Base-by-base conservation (phyloP, 2,888 invertebrate species). In the Tenthredo distinguenda region DNA sequence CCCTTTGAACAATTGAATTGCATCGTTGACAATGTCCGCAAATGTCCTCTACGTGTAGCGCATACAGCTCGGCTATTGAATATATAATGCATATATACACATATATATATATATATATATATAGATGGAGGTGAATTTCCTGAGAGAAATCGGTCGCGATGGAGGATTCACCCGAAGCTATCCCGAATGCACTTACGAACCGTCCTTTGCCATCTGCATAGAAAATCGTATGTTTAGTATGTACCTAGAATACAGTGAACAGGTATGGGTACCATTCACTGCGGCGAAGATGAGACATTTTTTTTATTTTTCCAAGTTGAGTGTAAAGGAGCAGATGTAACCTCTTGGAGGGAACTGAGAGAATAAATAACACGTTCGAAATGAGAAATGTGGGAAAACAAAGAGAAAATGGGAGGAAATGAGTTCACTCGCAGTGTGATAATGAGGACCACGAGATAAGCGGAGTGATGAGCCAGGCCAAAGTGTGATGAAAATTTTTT, bases 171-270 rank as follows among this genome's bases (percentile, higher is more conserved):
- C 10, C 72, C 43, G 21, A 43, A 43, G 43, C 26, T 74, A 71
- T 68, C 7, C 68, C 18, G 68, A 43, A 74, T 74, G 72, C 72
- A 74, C 43, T 72, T 72, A 40, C 72, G 43, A 74, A 43, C 43
- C 43, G 72, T 74, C 72, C 26, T 18, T 5, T 43, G 34, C 34
- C 34, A 68, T 68, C 18, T 68, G 31, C 18, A 68, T 68, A 68
- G 15, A 68, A 68, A 68, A 68, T 68, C 18, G 31, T 68, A 68
- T 31, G 15, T 10, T 68, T 12, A 18, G 68, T 68, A 15, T 5
- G 47, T 47, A 47, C 47, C 47, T 47, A 47, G 15, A 68, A 34
- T 68, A 15, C 21, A 31, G 12, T 68, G 34, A 0, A 26, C 3
- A 26, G 10, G 62, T 62, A 26, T 62, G 26, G 58, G 21, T 58